Evolutionary conservation across 2,797 vertebrate genomes (phyloP).

Genomic region (Cygnus olor): DNA sequence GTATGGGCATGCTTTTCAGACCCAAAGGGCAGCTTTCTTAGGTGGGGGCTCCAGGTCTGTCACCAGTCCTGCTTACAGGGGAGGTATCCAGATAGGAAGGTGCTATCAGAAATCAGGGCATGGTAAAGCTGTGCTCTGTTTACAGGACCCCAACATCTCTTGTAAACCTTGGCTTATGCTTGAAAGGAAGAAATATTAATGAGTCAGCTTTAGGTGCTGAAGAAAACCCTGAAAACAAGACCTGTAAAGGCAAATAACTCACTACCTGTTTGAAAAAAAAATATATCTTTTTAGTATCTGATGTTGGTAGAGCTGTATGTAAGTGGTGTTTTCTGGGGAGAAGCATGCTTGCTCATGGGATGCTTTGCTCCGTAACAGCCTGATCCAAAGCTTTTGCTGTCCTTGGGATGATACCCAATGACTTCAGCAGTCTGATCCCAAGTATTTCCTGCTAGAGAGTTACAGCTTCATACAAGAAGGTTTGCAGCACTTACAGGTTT

Average conservation of each 20-base stretch:
- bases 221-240: not conserved
- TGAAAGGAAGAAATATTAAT: not conserved
- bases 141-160: not conserved
- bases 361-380: not conserved
- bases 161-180: not conserved
- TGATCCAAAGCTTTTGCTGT: not conserved
- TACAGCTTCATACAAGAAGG: not conserved
- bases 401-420: not conserved
- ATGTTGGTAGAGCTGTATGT: not conserved
- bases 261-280: not conserved
- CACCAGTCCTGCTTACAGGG: not conserved
- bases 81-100: not conserved
- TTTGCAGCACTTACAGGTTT: no score
- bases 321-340: not conserved
- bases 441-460: not conserved
- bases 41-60: not conserved
- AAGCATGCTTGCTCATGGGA: not conserved
- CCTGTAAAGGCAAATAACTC: not conserved
- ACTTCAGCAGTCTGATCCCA: not conserved
- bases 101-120: not conserved
- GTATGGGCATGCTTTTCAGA: not conserved
- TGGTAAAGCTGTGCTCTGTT: not conserved
- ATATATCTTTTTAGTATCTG: not conserved
- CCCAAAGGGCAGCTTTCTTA: not conserved
- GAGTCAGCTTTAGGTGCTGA: not conserved